Base-by-base conservation (phyloP, 2,888 invertebrate species). In the Meta bourneti region DNA sequence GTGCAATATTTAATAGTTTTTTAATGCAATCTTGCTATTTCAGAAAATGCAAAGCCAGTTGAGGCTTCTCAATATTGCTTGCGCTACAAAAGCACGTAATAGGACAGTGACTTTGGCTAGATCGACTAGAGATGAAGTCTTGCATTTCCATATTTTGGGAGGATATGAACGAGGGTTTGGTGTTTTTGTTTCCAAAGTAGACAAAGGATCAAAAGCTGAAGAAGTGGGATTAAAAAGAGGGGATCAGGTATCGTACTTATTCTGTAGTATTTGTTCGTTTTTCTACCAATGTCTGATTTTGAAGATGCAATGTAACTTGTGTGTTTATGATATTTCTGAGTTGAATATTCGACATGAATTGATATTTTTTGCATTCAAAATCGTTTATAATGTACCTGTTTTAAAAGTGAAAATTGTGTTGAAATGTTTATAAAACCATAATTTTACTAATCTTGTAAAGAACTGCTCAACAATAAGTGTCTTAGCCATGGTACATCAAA, bases 171-270 rank as follows among this genome's bases (percentile, higher is more conserved):
- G 97, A 94, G 97, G 97, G 90, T 98, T 97, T 95, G 98, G 98
- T 86, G 98, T 99, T 94, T 99, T 98, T 95, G 97, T 99, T 93
- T 97, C 98, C 51, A 98, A 98, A 95, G 98, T 99, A 49, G 98
- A 99, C 94, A 97, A 97, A 94, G 97, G 97, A 93, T 98, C 98
- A 1, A 98, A 98, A 95, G 98, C 99, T 8, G 98, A 98, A 95
- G 98, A 98, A 95, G 98, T 98, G 49, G 99, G 99, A 0, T 95
- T 99, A 82, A 99, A 99, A 95, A 96, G 99, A 86, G 99, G 99
- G 72, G 99, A 99, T 96, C 99, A 99, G 94, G 93, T 93, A 34
- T 20, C 48, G 74, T 72, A 34, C 48, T 78, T 61, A 54, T 84
- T 54, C 34, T 7, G 20, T 4, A 74, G 78, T 70, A 52, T 11